These are phyloP conservation scores for Xylocopa sonorina DNA, from an alignment of 1,140 invertebrate species.

Conservation along the genomic window DNA sequence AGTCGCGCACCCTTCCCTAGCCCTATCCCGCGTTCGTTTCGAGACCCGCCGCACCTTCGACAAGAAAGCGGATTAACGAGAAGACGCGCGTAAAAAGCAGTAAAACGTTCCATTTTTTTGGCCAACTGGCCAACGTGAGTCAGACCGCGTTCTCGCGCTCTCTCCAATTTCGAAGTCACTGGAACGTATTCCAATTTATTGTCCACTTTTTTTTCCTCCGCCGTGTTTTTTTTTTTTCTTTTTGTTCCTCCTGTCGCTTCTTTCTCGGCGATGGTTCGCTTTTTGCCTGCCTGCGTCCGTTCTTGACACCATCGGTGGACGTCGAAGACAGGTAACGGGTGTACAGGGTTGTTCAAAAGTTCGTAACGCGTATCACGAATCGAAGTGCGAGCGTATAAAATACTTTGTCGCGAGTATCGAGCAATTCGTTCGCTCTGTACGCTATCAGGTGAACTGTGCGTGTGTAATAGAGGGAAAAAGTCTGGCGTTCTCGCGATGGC, in stretches of 20 bases:
- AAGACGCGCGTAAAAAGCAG: constrained; percentile 51
- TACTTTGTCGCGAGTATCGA: too few relatives aligned
- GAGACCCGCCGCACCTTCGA: background rate
- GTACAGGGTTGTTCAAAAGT: too few relatives aligned
- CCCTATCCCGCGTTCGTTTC: background rate
- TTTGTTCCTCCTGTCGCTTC: background rate
- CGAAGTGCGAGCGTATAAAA: too few relatives aligned
- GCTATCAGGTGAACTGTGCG: too few relatives aligned
- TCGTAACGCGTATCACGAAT: too few relatives aligned
- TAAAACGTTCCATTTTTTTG: constrained; percentile 60
- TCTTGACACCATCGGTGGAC: background rate
- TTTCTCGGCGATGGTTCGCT: too few relatives aligned
- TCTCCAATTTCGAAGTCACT: constrained; percentile 35
- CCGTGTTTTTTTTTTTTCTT: background rate
- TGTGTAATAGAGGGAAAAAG: too few relatives aligned
- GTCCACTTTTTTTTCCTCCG: background rate
- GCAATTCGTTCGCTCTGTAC: too few relatives aligned
- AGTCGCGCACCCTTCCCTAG: background rate
- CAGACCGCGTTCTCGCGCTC: background rate
- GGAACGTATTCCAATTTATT: constrained; percentile 4
- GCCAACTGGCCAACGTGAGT: too few relatives aligned
- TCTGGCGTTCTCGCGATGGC: too few relatives aligned
- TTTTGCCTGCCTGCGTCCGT: background rate
- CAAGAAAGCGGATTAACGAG: constrained; percentile 21
- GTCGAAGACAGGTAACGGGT: background rate